Evolutionary conservation across 2,113 vertebrate genomes (phyloP).

Genomic region (Sciurus niger): DNA sequence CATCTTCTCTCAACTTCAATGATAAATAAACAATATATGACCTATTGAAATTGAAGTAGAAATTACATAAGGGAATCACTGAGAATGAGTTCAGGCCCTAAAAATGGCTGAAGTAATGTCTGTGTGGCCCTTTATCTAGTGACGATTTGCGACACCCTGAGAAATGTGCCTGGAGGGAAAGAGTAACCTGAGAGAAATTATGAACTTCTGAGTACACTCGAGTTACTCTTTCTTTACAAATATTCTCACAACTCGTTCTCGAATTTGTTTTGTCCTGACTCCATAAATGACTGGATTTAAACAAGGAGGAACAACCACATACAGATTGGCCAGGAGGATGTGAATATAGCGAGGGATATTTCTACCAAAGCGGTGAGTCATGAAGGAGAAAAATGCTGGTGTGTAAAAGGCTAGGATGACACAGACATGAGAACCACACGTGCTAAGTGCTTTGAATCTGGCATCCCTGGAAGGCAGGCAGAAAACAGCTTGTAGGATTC

Average conservation of each 20-base stretch:
- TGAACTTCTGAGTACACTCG: not conserved
- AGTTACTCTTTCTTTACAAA: slow-evolving; percentile 59
- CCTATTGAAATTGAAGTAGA: not conserved
- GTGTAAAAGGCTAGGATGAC: slow-evolving; percentile 66
- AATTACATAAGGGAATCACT: not conserved
- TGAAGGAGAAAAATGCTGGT: slow-evolving; percentile 68
- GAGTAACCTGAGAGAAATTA: not conserved
- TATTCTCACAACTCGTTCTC: slow-evolving; percentile 53
- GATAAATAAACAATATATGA: not conserved
- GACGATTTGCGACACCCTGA: not conserved
- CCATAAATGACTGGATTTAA: slow-evolving; percentile 83
- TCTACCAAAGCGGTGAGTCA: slow-evolving; percentile 69
- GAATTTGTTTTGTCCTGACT: slow-evolving; percentile 74
- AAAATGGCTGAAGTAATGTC: not conserved
- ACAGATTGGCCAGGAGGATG: slow-evolving; percentile 75
- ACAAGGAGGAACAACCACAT: slow-evolving; percentile 67
- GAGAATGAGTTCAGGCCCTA: not conserved
- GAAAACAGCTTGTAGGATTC: slow-evolving; percentile 70
- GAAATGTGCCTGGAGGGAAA: not conserved
- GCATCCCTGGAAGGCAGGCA: slow-evolving; percentile 62
- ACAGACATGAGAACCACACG: slow-evolving; percentile 70
- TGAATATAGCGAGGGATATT: slow-evolving; percentile 71
- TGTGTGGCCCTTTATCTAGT: not conserved
- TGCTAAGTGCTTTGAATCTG: slow-evolving; percentile 62
- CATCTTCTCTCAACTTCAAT: not conserved